Base-by-base conservation (phyloP, 2,888 invertebrate genomes). In the Resseliella maxima region DNA sequence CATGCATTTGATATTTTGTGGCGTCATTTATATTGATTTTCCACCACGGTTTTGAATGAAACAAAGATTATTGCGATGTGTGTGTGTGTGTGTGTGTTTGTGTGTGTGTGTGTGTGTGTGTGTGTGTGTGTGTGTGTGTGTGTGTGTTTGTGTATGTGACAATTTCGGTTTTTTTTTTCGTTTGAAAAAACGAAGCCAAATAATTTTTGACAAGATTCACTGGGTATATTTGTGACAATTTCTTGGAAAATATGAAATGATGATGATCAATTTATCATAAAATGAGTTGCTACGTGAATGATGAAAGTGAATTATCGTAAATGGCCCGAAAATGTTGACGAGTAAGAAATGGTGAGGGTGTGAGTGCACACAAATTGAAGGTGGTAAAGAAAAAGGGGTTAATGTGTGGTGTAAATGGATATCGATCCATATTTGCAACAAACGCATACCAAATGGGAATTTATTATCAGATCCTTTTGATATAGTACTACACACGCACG, bases 21-120 rank as follows among this genome's bases (percentile, higher is more conserved):
- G 59, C 59, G 27, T 59, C 24, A 59, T 59, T 59, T 59, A 59
- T 59, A 59, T 59, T 59, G 59, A 59, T 59, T 59, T 59, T 59
- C 59, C 59, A 41, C 41, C 24, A 24, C n/a, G n/a, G n/a, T n/a
- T n/a, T n/a, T n/a, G n/a, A n/a, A n/a, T n/a, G n/a, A n/a, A n/a
- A n/a, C n/a, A n/a, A n/a, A n/a, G n/a, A n/a, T 18, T 18, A 50
- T 18, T 8, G 12, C 41, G 12, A 41, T 8, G 41, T 41, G 41
- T 5, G 41, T 8, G 41, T 41, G 5, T 50, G 3, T n/a, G n/a
- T n/a, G n/a, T n/a, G n/a, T n/a, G n/a, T n/a, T n/a, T n/a, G n/a
- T n/a, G n/a, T n/a, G n/a, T n/a, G n/a, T n/a, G n/a, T n/a, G n/a
- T n/a, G n/a, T n/a, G n/a, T n/a, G n/a, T n/a, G n/a, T n/a, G n/a